Evolutionary conservation across 2,888 invertebrate genomes (phyloP), one percentile per base, ranked within the genome.

Genomic region (Conus canariensis): DNA sequence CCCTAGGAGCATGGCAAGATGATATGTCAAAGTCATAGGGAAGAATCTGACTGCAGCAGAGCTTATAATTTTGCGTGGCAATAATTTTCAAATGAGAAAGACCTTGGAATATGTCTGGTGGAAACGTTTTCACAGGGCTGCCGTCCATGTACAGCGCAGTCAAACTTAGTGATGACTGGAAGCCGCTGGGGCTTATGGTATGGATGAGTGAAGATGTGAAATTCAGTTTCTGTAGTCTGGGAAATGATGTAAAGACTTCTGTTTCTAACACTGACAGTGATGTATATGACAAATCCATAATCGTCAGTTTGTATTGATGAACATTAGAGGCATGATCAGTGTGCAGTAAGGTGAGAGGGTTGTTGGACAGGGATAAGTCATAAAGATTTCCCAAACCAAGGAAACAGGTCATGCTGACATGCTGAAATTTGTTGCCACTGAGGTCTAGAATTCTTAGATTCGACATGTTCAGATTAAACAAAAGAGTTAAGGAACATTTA

Each of bases 401-500:
- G 10, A 80, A 30, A 6, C 10, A 45, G 45, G 45, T 45, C 80
- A 45, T 45, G 80, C 45, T 80, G 45, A 80, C 30, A 14, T 80
- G 80, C 6, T 45, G 30, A 8, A 80, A 14, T 45, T 16, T 4
- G 45, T 80, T 80, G 12, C 12, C 9, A 16, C 30, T 80, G 5
- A 80, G 80, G 80, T 80, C 80, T 12, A 80, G 80, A 80, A 80
- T 12, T 22, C 80, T 80, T 45, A 45, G n/a, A 80, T 80, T 80
- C 5, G 12, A 7, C 45, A 80, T 45, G 12, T 12, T 12, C 30
- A 45, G 10, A 0, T 80, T 10, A 80, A 12, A 45, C 80, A 80
- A 12, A 30, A 16, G 45, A 9, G 30, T 80, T 19, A 80, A 45
- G 10, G 80, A 80, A 80, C 80, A 80, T 12, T 30, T 80, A 12